Evolutionary conservation across 2,888 invertebrate genomes (phyloP).

Genomic region (Yponomeuta evonymella): DNA sequence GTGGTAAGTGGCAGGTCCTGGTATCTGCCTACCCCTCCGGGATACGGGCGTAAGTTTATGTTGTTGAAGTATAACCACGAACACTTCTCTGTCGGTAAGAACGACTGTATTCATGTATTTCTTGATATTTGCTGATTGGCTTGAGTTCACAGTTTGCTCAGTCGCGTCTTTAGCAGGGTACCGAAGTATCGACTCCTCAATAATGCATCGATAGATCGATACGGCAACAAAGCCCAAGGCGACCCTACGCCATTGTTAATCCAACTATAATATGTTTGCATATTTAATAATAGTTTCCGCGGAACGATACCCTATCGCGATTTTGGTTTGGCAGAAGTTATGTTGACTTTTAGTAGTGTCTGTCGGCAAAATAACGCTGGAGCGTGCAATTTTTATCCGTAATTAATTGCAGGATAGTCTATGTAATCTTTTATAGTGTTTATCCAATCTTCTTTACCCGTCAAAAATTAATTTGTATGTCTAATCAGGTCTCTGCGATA

Average conservation of each 20-base stretch:
- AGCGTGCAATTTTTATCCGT: neutral
- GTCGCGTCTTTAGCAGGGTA: neutral
- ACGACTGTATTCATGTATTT: no score
- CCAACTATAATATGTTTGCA: neutral
- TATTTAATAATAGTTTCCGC: neutral
- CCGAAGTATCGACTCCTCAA: constrained; percentile 44
- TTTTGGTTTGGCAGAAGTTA: neutral
- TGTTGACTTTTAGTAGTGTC: neutral
- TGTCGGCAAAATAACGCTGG: neutral
- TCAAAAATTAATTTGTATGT: no score
- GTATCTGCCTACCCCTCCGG: no score
- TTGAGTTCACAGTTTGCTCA: neutral
- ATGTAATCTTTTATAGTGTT: no score
- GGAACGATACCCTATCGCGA: neutral
- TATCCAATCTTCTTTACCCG: no score
- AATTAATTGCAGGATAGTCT: no score
- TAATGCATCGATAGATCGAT: constrained; percentile 68
- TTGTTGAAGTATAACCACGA: no score
- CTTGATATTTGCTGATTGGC: no score
- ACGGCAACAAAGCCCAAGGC: constrained; percentile 29
- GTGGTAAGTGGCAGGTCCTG: no score
- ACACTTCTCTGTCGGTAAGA: no score
- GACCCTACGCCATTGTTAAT: constrained; percentile 29
- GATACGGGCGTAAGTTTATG: no score
- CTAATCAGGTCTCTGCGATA: no score